A percentile compares a stretch with the other conserved stretches of the same genome.
These are phyloP conservation scores for Aleiodes leptofemur DNA, from an alignment of 2,888 invertebrate genomes.

Conservation along the genomic window DNA sequence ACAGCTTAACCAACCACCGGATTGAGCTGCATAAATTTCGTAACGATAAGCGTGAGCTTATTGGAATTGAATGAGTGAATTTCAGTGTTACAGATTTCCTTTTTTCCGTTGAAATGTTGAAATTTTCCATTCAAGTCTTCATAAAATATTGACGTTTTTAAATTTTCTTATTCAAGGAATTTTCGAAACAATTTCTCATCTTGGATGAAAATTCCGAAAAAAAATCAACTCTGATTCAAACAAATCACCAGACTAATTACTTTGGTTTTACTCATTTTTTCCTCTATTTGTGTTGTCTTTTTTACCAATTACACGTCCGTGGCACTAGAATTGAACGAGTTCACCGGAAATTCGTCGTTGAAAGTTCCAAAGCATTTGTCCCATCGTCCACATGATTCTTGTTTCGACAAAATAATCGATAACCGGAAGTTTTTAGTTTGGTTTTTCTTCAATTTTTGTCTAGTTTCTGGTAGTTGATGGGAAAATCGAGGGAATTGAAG, in stretches of 20 bases:
- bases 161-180: not conserved
- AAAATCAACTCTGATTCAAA: not conserved
- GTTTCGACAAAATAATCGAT: slow-evolving; percentile 17
- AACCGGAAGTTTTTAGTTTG: slow-evolving; percentile 11
- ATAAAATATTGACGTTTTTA: no score
- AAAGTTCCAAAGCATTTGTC: not conserved
- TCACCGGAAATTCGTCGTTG: slow-evolving; percentile 27
- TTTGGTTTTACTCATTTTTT: slow-evolving; percentile 21
- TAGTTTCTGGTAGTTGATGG: not conserved
- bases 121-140: no score
- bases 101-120: no score
- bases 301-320: not conserved
- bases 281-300: slow-evolving; percentile 1
- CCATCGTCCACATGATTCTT: not conserved
- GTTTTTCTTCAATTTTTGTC: not conserved
- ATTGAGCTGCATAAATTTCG: no score
- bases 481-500: slow-evolving; percentile 5
- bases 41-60: no score
- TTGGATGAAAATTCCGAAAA: no score
- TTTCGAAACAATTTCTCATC: not conserved
- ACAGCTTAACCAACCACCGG: no score
- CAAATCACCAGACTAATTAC: slow-evolving; percentile 32
- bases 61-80: no score
- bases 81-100: no score
- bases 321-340: slow-evolving; percentile 4